Conservation (phyloP, 2,113 vertebrate genomes). For the Cairina moschata region DNA sequence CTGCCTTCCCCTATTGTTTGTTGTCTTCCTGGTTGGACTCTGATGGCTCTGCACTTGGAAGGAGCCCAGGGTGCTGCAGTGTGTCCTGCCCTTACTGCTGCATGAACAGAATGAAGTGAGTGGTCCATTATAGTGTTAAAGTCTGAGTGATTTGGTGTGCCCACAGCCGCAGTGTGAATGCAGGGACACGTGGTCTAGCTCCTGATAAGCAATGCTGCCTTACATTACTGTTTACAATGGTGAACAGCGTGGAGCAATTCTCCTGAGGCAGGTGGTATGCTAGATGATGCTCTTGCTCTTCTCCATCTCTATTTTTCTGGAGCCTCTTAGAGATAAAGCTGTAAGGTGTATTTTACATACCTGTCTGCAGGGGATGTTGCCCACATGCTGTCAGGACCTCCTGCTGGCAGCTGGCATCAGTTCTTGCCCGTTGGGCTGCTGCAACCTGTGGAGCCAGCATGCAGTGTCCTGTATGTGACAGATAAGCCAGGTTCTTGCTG, state of each 20-base stretch:
- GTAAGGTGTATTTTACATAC: not conserved
- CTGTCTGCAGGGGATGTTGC: not conserved
- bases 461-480: not conserved
- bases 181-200: rapidly evolving
- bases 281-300: not conserved
- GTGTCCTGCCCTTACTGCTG: not conserved
- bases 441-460: not conserved
- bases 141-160: not conserved
- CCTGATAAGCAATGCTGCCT: rapidly evolving
- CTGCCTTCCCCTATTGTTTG: not conserved
- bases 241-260: not conserved
- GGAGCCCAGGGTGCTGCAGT: rapidly evolving
- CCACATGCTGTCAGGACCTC: not conserved
- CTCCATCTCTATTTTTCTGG: not conserved
- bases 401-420: not conserved
- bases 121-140: rapidly evolving
- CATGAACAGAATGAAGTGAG: not conserved
- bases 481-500: not conserved
- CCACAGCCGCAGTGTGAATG: rapidly evolving
- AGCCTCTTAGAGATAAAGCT: not conserved
- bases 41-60: not conserved
- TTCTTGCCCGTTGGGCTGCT: not conserved
- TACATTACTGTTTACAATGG: rapidly evolving
- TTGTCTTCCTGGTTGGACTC: not conserved
- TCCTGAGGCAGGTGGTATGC: no score